phyloP scores from a whole-genome alignment of 2,797 vertebrate species.

The Clarias platycephalus region DNA sequence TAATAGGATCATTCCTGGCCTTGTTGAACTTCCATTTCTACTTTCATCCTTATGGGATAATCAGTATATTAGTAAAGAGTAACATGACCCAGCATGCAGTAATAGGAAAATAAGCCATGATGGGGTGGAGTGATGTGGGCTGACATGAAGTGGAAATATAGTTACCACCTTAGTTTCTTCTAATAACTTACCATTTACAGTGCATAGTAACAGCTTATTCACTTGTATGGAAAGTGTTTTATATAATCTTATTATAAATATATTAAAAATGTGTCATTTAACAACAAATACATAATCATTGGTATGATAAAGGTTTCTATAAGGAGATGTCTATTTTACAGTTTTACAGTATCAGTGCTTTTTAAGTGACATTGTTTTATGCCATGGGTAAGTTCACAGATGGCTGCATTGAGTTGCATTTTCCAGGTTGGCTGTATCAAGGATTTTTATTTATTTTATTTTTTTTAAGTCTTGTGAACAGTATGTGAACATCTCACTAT shows the following conservation, averaged over 20 bases:
- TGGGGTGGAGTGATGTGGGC: background rate
- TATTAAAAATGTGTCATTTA: background rate
- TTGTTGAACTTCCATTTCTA: slow-evolving; percentile 21
- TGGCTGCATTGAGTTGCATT: no score
- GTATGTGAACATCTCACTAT: background rate
- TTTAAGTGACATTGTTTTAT: background rate
- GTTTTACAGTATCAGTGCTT: background rate
- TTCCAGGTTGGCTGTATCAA: background rate
- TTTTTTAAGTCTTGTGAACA: background rate
- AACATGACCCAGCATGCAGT: background rate
- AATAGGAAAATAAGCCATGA: slow-evolving; percentile 1
- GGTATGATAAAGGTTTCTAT: background rate
- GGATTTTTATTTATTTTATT: background rate
- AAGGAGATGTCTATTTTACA: background rate
- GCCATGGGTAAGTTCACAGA: no score
- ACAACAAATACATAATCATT: background rate
- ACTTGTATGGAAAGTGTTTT: background rate
- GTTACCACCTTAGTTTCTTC: background rate
- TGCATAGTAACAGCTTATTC: background rate
- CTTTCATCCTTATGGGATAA: slow-evolving; percentile 3
- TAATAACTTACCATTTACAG: background rate
- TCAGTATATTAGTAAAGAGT: slow-evolving; percentile 23
- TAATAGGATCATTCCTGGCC: slow-evolving; percentile 29
- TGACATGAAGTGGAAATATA: slow-evolving; percentile 5
- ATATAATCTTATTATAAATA: background rate